phyloP scores from a whole-genome alignment of 2,113 vertebrate genomes.

The Alosa alosa region DNA sequence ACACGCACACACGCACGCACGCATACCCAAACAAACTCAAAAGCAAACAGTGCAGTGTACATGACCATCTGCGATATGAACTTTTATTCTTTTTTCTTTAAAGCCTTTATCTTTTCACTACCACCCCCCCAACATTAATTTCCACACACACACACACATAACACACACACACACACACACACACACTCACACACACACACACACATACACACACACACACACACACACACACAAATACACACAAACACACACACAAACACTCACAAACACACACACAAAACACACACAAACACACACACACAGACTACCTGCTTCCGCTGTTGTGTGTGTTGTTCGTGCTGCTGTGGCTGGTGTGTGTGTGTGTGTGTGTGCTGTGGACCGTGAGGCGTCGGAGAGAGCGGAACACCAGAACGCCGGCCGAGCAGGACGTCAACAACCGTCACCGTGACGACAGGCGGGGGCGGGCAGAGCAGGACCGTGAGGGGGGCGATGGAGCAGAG shows the following conservation, averaged over 20 bases:
- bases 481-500: constrained; percentile 65
- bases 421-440: no score
- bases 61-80: no score
- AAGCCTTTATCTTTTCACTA: no score
- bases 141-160: no score
- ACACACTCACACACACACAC: no score
- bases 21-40: not conserved
- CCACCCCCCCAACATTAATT: no score
- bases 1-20: not conserved
- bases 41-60: no score
- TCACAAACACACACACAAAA: not conserved
- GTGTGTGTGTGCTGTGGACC: no score
- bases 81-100: no score
- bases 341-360: constrained; percentile 85
- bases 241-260: not conserved
- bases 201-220: not conserved
- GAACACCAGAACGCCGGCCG: no score
- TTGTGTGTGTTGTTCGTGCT: constrained; percentile 82
- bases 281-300: not conserved
- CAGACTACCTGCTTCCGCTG: constrained; percentile 84
- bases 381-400: no score
- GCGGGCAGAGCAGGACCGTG: constrained; percentile 72
- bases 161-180: no score
- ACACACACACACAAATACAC: not conserved
- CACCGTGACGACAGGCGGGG: constrained; percentile 69